Percentiles rank a stretch among this genome's conserved stretches.
These are phyloP conservation scores for Sorex maritimensis DNA, from an alignment of 2,797 vertebrate species.

Conservation along the genomic window DNA sequence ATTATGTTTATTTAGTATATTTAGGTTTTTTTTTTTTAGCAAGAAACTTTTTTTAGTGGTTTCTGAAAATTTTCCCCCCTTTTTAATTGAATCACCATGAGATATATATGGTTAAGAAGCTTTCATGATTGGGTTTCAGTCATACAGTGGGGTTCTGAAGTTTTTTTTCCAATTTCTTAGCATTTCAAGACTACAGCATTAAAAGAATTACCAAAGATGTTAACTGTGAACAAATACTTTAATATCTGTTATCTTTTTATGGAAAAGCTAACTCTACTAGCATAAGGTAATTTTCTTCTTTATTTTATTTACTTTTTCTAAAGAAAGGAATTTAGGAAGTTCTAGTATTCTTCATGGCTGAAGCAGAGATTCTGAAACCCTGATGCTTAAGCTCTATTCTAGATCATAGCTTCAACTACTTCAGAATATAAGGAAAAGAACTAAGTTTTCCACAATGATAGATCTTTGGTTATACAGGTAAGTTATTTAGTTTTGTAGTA, in stretches of 20 bases:
- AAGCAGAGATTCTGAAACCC: conserved; percentile 82
- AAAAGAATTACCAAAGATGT: conserved; percentile 13
- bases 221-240: conserved; percentile 50
- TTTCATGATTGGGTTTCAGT: no score
- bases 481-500: conserved; percentile 81
- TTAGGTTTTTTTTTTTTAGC: neutral
- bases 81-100: no score
- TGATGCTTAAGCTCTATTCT: conserved; percentile 83
- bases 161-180: conserved; percentile 29
- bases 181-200: conserved; percentile 21
- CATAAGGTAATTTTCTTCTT: conserved; percentile 76
- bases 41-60: conserved; percentile 12
- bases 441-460: conserved; percentile 84
- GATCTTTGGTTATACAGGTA: conserved; percentile 86
- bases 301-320: conserved; percentile 76
- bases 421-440: conserved; percentile 83
- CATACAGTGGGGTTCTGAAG: conserved; percentile 58
- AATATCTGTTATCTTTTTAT: conserved; percentile 45
- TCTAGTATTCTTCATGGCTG: conserved; percentile 84
- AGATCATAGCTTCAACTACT: conserved; percentile 82
- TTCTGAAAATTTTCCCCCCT: no score
- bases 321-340: conserved; percentile 82
- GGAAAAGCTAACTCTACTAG: conserved; percentile 64
- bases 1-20: conserved; percentile 49
- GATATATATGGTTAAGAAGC: no score